Base-by-base conservation (phyloP, 2,113 vertebrate species). In the Neoarius graeffei region DNA sequence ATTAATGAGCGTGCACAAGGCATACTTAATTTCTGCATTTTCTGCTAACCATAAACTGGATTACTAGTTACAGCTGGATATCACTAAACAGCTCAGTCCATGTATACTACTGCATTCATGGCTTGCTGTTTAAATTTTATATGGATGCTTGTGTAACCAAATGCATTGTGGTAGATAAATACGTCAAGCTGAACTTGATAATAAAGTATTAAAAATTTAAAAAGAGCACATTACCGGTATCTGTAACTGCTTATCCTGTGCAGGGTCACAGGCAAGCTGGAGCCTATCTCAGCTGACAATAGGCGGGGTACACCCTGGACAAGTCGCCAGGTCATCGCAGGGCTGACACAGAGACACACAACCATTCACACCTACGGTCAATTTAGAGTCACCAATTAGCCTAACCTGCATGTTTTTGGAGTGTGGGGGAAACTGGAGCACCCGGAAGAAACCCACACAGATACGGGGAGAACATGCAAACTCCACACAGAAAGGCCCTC, bases 31-130 rank as follows among this genome's bases (percentile, higher is more conserved):
- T 93, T 92, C 80, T 23, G 85, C 90, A 59, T 85, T 91, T 90
- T 91, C 85, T 76, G 85, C 83, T 83, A 64, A 91, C 92, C 88
- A 92, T 94, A 94, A 95, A 95, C 89, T 87, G 85, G 17, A 88
- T 94, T 94, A 94, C 92, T 85, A 93, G 93, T 94, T 92, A 93
- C 91, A 93, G 93, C 94, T 93, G 92, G 87, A 88, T 87, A 87
- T 85, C 89, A 92, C 90, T 66, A 80, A 85, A 52, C 52, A 88
- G 64, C 77, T 87, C 69, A 73, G 87, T 60, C 83, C 89, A 50
- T 64, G 56, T 52, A 74, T 3, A 25, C 42, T 42, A 62, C 66
- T 84, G 89, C 80, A 52, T 54, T 81, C 79, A 86, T 83, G 48
- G 50, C 57, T 52, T 79, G 85, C 89, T 20, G 17, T 81, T 86